Evolutionary conservation across 2,888 invertebrate genomes (phyloP), one percentile per base, ranked within the genome.

Genomic region (Cheilosia soror): DNA sequence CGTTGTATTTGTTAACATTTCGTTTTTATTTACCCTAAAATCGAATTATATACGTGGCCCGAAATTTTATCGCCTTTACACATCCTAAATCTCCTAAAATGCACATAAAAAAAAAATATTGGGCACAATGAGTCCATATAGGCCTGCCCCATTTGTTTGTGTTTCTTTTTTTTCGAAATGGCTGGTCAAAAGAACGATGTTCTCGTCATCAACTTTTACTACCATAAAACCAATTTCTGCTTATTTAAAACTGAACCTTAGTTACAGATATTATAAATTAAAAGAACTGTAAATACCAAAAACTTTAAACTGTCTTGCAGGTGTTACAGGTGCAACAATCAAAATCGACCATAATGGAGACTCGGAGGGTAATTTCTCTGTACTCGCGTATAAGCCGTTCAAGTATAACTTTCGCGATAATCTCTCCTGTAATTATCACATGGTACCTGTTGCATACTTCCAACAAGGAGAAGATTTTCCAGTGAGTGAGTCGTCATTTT

Each of bases 361-460:
- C 92, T 98, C 98, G 0, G 98, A 98, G 92, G 99, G 98, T 7
- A 99, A 99, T 92, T 99, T 98, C 93, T 98, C 99, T 0, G 96
- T 99, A 72, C 93, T 99, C 82, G 97, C 98, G 1, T 95, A 96
- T 89, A 96, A 96, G 90, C 93, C 93, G 20, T 92, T 91, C 87
- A 93, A 93, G 87, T 90, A 91, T 89, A 89, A 89, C 63, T 90
- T 90, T 82, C 89, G 89, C 63, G 92, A 92, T 86, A 94, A 94
- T 89, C 95, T 95, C 88, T 94, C 94, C 72, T 97, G 97, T 91
- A 92, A 94, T 49, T 95, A 95, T 90, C 95, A 95, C 90, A 96
- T 97, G 96, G 94, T 96, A 88, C 96, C 96, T 1, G 96, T 97
- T n/a, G 96, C 96, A 37, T 95, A 96, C 91, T 97, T 97, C 91